phyloP scores from a whole-genome alignment of 2,113 vertebrate genomes.

The Corythornis cristatus region DNA sequence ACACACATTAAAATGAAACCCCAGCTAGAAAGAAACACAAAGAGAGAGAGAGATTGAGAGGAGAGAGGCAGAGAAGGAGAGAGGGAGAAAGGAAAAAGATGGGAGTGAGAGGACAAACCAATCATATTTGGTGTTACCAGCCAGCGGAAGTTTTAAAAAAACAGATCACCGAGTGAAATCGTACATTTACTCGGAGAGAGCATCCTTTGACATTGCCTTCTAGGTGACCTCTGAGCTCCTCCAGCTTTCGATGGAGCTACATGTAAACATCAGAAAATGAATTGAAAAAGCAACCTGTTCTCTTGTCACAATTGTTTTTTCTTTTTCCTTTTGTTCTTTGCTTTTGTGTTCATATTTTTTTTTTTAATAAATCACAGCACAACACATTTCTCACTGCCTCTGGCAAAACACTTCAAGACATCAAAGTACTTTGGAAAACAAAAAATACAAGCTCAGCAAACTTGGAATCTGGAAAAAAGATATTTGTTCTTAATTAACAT shows the following conservation, averaged over 20 bases:
- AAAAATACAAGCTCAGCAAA: constrained; percentile 50
- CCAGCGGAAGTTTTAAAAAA: constrained; percentile 66
- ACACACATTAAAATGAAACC: constrained; percentile 69
- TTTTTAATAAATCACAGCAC: constrained; percentile 52
- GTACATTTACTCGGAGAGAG: constrained; percentile 80
- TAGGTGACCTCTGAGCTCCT: constrained; percentile 81
- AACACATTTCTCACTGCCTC: constrained; percentile 77
- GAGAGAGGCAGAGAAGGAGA: not conserved
- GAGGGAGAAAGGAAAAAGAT: constrained; percentile 62
- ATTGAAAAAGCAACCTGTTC: constrained; percentile 78
- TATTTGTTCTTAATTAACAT: constrained; percentile 15
- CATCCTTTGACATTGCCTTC: constrained; percentile 80
- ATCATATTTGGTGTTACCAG: constrained; percentile 70
- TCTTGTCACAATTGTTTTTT: not conserved
- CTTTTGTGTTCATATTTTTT: not conserved
- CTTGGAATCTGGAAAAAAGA: not conserved
- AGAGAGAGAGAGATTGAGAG: constrained; percentile 1
- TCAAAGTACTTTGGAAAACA: constrained; percentile 42
- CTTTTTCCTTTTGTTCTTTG: constrained; percentile 1
- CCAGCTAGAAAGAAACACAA: constrained; percentile 61
- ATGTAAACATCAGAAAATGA: constrained; percentile 82
- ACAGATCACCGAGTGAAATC: constrained; percentile 75
- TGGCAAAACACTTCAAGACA: constrained; percentile 68
- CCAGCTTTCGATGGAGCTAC: constrained; percentile 82
- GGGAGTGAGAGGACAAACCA: constrained; percentile 76